Evolutionary conservation across 37 sponge, comb jelly and placozoan genomes (phyloP), one percentile per base, ranked within the genome.

Genomic region (Geodia barretti): DNA sequence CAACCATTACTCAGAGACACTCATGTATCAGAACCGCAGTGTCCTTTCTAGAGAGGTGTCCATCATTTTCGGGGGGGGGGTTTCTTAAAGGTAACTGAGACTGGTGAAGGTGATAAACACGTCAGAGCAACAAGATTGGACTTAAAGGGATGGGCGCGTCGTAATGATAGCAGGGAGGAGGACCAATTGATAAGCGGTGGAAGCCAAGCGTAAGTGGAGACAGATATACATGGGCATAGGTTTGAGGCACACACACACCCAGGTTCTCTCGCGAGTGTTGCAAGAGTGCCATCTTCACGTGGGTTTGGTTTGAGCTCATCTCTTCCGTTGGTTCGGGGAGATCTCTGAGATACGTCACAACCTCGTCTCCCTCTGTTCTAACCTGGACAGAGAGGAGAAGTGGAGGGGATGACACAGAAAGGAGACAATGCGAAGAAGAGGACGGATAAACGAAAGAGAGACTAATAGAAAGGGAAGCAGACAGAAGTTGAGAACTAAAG

Each of bases 251-350:
- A 21, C 20, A 39, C 82, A 26, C 32, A 83, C 83, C 83, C 28
- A 74, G 21, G 58, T 62, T 28, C 3, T 83, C 85, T 32, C 70
- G 43, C 1, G 70, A 41, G 36, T 8, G 28, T 28, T 85, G 78
- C 34, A 85, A 77, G 62, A 85, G 78, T 43, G 76, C 72, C 17
- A 85, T 64, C 35, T 54, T 77, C 39, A 85, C 39, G 2, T 70
- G 62, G 35, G 75, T 75, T 29, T 86, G 28, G 62, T 60, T 74
- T 8, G 31, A 40, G 36, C 33, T 38, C 68, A 68, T 86, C 30
- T 79, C 83, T 4, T 87, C 80, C 2, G 84, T 41, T 26, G 87
- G 84, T 14, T 42, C 79, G 4, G 79, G 84, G 5, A 91, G 61
- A 2, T 87, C 73, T n/a, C 60, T 68, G 54, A 91, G 54, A 31